Conservation (phyloP, 2,888 invertebrate species). For the Cataglyphis livida region DNA sequence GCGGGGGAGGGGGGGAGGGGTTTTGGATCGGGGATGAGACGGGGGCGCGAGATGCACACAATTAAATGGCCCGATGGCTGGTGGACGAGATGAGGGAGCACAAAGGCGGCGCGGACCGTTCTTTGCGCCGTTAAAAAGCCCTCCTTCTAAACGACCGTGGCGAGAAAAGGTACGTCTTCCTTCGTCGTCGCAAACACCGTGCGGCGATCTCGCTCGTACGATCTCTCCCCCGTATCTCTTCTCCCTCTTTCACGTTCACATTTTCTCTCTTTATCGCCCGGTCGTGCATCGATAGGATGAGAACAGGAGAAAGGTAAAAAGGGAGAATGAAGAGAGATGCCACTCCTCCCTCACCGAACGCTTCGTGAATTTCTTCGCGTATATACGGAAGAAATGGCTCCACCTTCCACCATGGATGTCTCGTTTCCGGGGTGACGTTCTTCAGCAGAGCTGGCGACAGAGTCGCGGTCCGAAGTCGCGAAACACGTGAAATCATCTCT, state of each 20-base stretch:
- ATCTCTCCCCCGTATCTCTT: neutral
- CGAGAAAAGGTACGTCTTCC: slow-evolving; percentile 59
- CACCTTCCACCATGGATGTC: slow-evolving; percentile 51
- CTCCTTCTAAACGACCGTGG: slow-evolving; percentile 53
- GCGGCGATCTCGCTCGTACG: slow-evolving; percentile 12
- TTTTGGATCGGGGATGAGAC: slow-evolving; percentile 13
- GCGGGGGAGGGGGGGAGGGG: too few relatives aligned
- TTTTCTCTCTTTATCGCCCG: slow-evolving; percentile 33
- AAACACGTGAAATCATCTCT: slow-evolving; percentile 32
- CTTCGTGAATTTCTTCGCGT: slow-evolving; percentile 62
- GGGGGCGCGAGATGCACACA: slow-evolving; percentile 47
- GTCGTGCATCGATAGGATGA: slow-evolving; percentile 13
- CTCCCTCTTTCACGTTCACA: neutral
- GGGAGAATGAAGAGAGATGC: neutral
- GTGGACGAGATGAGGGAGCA: slow-evolving; percentile 58
- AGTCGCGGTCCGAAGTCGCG: slow-evolving; percentile 47
- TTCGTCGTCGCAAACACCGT: slow-evolving; percentile 46
- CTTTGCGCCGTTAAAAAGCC: slow-evolving; percentile 67
- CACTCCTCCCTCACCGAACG: slow-evolving; percentile 4
- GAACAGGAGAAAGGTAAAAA: neutral
- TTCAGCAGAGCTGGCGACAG: slow-evolving; percentile 67
- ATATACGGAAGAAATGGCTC: slow-evolving; percentile 42
- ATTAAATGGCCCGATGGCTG: slow-evolving; percentile 62
- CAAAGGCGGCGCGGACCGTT: slow-evolving; percentile 67
- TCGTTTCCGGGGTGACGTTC: slow-evolving; percentile 63